phyloP scores from a whole-genome alignment of 2,113 vertebrate species.

The Haliaeetus leucogaster region DNA sequence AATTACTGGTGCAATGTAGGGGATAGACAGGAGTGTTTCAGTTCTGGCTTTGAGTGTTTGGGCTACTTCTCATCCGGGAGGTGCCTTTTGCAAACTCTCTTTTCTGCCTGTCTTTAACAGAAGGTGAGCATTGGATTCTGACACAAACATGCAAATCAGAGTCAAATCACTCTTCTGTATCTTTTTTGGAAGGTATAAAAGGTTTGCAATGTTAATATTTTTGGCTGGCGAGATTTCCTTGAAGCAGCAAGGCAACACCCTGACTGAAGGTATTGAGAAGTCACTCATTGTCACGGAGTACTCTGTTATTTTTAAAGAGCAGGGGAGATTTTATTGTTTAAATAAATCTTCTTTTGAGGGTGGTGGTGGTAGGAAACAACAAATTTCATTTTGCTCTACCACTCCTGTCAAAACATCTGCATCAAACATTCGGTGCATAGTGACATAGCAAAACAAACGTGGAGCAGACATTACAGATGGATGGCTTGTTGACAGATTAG shows the following conservation, averaged over 20 bases:
- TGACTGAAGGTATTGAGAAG: neutral
- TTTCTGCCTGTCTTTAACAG: neutral
- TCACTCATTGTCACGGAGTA: fast-evolving
- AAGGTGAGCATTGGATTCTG: neutral
- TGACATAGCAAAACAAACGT: slow-evolving; percentile 48
- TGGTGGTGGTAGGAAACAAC: neutral
- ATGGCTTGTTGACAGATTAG: slow-evolving; percentile 54
- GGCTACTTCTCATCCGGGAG: neutral
- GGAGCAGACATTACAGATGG: slow-evolving; percentile 24
- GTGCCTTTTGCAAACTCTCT: neutral
- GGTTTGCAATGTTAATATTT: neutral
- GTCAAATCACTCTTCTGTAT: neutral
- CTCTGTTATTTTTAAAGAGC: neutral
- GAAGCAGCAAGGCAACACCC: neutral
- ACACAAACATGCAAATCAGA: neutral
- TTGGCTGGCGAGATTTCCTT: neutral
- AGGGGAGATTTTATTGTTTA: neutral
- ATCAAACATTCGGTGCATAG: neutral
- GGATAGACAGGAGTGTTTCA: neutral
- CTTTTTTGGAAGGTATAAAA: neutral
- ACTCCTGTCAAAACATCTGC: slow-evolving; percentile 42
- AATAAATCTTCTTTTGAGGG: slow-evolving; percentile 2
- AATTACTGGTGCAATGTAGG: neutral
- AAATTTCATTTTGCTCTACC: slow-evolving; percentile 20
- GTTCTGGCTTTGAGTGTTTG: neutral